Evolutionary conservation across 2,113 vertebrate genomes (phyloP).

Genomic region (Epinephelus moara): DNA sequence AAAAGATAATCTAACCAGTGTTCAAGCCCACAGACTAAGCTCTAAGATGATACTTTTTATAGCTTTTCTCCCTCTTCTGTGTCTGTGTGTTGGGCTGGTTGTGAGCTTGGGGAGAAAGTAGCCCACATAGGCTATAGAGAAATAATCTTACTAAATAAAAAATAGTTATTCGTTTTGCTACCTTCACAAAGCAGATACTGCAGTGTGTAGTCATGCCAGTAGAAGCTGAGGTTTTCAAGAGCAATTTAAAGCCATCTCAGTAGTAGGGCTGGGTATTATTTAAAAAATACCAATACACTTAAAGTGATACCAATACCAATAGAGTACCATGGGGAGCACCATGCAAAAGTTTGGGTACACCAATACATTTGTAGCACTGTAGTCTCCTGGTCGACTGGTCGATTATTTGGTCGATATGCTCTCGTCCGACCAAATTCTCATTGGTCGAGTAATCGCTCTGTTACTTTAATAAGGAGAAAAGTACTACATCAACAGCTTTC

Average conservation of each 20-base stretch:
- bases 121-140: background rate
- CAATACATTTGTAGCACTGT: too few relatives aligned
- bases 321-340: too few relatives aligned
- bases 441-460: too few relatives aligned
- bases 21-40: constrained; percentile 44
- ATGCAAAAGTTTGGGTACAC: too few relatives aligned
- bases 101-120: constrained; percentile 11
- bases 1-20: constrained; percentile 55
- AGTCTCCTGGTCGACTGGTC: too few relatives aligned
- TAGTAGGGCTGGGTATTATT: too few relatives aligned
- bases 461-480: too few relatives aligned
- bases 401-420: too few relatives aligned
- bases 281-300: too few relatives aligned
- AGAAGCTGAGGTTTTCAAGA: background rate
- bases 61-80: constrained; percentile 12
- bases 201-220: background rate
- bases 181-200: constrained; percentile 18
- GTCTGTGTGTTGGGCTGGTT: background rate
- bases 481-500: too few relatives aligned
- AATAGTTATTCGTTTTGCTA: constrained; percentile 5
- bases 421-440: too few relatives aligned
- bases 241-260: background rate
- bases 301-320: too few relatives aligned
- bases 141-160: constrained; percentile 18
- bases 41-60: constrained; percentile 36